Percentiles rank a stretch among this genome's conserved stretches.
Conservation (phyloP, 1,140 invertebrate genomes). For the Caenorhabditis elegans region DNA sequence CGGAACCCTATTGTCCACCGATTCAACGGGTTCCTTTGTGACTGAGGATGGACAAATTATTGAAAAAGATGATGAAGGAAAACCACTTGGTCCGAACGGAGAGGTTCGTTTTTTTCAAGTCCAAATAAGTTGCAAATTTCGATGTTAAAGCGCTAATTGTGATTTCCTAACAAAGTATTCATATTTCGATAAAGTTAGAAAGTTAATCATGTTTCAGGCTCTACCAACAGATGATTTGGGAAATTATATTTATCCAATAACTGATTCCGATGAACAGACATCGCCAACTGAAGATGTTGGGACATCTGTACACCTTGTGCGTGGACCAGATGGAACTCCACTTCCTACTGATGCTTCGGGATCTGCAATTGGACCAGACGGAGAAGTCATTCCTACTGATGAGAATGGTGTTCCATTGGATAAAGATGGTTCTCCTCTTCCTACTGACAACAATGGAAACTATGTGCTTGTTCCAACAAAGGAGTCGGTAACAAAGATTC, state of each 20-base stretch:
- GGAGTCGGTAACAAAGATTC: not conserved
- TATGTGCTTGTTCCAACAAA: constrained; percentile 18
- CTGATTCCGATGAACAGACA: constrained; percentile 42
- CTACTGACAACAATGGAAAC: constrained; percentile 33
- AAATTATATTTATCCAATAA: constrained; percentile 36
- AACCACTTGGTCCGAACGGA: constrained; percentile 40
- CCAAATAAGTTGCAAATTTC: too few species aligned
- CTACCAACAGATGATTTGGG: constrained; percentile 50
- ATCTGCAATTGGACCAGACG: constrained; percentile 29
- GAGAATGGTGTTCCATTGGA: constrained; percentile 18
- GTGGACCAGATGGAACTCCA: constrained; percentile 24
- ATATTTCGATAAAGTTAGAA: constrained; percentile 24
- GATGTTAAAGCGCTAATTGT: constrained; percentile 51
- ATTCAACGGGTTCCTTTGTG: not conserved
- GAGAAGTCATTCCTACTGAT: constrained; percentile 36
- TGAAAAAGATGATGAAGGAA: constrained; percentile 10
- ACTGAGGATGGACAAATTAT: not conserved
- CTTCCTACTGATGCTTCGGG: constrained; percentile 36
- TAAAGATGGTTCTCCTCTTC: constrained; percentile 34
- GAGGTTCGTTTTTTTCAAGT: too few species aligned
- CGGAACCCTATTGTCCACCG: constrained; percentile 16
- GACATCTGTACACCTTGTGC: constrained; percentile 29
- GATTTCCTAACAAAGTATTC: constrained; percentile 37
- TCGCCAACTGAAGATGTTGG: constrained; percentile 24
- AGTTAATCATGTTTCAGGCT: constrained; percentile 27